Evolutionary conservation across 2,113 vertebrate genomes (phyloP).

Genomic region (Penelope pileata): DNA sequence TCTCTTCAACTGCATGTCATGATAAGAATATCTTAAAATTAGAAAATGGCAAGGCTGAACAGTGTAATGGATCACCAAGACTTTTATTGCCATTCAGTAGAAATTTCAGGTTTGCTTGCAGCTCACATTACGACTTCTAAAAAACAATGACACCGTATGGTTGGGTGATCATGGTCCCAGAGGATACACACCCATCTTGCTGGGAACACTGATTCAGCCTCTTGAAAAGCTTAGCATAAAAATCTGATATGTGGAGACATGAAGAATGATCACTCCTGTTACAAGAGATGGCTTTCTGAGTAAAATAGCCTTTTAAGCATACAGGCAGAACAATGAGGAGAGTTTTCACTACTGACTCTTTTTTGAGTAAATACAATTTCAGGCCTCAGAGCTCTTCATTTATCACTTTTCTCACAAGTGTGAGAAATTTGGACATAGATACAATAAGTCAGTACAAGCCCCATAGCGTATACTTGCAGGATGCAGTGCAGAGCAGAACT

Average conservation of each 20-base stretch:
- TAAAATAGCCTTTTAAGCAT: neutral
- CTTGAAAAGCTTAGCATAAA: neutral
- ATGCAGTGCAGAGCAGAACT: neutral
- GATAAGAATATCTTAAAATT: neutral
- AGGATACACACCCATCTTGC: neutral
- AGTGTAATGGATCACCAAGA: neutral
- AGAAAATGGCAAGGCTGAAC: neutral
- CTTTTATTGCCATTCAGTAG: neutral
- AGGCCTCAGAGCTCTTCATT: neutral
- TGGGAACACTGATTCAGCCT: neutral
- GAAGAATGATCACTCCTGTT: neutral
- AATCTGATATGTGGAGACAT: neutral
- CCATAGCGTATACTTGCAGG: neutral
- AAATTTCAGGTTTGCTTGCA: neutral
- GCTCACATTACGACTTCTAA: neutral
- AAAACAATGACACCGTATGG: neutral
- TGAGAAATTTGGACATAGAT: neutral
- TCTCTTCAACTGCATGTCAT: neutral
- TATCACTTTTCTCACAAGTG: neutral
- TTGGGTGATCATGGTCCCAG: neutral
- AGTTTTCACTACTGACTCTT: neutral
- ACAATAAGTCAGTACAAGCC: neutral
- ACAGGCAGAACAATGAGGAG: neutral
- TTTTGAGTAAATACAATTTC: neutral
- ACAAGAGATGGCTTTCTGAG: neutral